Percentiles rank a stretch among this genome's conserved stretches.
Conservation (phyloP, 2,888 invertebrate genomes). For the Meloe dianella region DNA sequence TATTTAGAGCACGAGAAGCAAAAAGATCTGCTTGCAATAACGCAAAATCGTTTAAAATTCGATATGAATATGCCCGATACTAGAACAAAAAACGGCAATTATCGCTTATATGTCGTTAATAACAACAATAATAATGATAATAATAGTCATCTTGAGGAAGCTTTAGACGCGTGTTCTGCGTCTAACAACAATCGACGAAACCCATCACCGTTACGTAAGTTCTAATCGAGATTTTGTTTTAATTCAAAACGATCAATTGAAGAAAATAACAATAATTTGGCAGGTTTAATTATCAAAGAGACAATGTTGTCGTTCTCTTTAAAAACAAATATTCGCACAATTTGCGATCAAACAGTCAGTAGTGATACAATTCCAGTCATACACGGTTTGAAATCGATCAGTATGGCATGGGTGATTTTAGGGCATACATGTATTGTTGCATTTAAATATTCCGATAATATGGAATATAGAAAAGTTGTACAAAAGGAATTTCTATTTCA, state of each 20-base stretch:
- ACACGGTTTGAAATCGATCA: constrained; percentile 68
- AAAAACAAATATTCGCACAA: constrained; percentile 77
- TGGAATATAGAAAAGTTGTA: constrained; percentile 72
- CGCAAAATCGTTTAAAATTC: constrained; percentile 44
- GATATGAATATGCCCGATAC: constrained; percentile 56
- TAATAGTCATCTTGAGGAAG: constrained; percentile 25
- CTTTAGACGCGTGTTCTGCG: constrained; percentile 28
- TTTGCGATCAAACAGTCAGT: constrained; percentile 80
- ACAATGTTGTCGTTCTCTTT: constrained; percentile 80
- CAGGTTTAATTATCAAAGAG: constrained; percentile 69
- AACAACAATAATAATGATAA: constrained; percentile 42
- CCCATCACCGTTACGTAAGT: background rate
- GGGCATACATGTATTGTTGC: constrained; percentile 80
- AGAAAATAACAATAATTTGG: too few species aligned
- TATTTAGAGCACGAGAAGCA: constrained; percentile 62
- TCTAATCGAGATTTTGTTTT: too few species aligned
- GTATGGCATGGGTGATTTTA: constrained; percentile 71
- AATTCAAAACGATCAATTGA: too few species aligned
- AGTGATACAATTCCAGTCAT: constrained; percentile 80
- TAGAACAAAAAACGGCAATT: constrained; percentile 51
- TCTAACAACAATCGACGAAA: background rate
- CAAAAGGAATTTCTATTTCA: constrained; percentile 82
- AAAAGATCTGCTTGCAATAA: constrained; percentile 54
- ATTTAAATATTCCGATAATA: constrained; percentile 86
- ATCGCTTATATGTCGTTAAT: constrained; percentile 54